A percentile compares a stretch with the other conserved stretches of the same genome.
Conservation (phyloP, 92 coral and sea anemone genomes). For the Epizoanthus fatuus region DNA sequence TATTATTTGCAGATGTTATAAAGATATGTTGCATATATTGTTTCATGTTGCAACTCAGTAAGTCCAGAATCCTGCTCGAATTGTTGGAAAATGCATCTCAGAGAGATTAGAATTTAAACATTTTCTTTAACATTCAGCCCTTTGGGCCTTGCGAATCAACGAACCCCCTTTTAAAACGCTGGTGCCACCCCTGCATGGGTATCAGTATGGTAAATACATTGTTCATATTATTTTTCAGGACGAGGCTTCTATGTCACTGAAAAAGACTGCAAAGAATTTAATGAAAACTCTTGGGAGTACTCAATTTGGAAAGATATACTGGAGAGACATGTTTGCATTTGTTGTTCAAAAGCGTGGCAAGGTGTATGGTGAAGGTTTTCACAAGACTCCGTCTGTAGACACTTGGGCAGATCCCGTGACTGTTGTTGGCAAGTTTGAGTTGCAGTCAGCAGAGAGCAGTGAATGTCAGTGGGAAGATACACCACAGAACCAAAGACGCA, state of each 20-base stretch:
- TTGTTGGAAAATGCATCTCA: no score
- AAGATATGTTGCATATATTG: no score
- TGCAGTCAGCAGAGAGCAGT: conserved; percentile 74
- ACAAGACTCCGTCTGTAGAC: conserved; percentile 80
- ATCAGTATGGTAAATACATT: neutral
- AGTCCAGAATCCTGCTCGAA: no score
- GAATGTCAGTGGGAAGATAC: conserved; percentile 94
- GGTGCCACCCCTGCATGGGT: no score
- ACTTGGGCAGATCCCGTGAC: conserved; percentile 95
- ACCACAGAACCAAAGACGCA: conserved; percentile 77
- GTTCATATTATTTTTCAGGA: conserved; percentile 59
- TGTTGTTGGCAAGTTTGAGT: conserved; percentile 77
- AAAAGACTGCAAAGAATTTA: conserved; percentile 88
- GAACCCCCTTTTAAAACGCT: no score
- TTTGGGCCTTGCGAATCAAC: neutral
- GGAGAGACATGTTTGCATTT: conserved; percentile 95
- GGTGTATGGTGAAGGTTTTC: conserved; percentile 87
- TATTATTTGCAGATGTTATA: no score
- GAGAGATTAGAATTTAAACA: no score
- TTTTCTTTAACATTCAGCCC: neutral
- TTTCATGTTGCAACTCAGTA: no score
- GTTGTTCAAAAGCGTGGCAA: conserved; percentile 95
- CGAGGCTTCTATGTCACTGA: conserved; percentile 87
- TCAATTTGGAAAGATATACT: conserved; percentile 82
- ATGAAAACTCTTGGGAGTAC: conserved; percentile 91